Evolutionary conservation across 1,140 invertebrate species (phyloP), one percentile per base, ranked within the genome.

Genomic region (Anagrus nilaparvatae): DNA sequence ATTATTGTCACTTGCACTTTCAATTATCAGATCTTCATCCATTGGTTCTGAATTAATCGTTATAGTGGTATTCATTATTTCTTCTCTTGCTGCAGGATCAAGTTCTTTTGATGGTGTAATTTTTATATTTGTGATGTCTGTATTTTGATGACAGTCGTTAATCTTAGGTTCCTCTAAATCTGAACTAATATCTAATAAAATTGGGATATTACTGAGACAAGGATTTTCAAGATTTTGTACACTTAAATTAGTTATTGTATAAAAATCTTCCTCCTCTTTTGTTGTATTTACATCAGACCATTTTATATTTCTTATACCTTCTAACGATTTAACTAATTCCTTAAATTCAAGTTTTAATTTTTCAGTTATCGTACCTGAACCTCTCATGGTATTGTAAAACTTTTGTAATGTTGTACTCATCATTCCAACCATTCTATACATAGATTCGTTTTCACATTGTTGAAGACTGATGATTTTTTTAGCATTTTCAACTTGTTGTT

Each of bases 271-370:
- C 7, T 45, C 49, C 12, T 51, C 43, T 16, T 41, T 46, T 19
- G 38, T 20, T 17, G 35, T 38, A 35, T 59, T 55, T 5, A 43
- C 41, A 30, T 67, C 62, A 5, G 58, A 63, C 67, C 67, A 74
- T 46, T 62, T 70, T 3, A 73, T 67, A 33, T 58, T 61, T 35
- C 59, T 59, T 14, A 67, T 54, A 2, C 69, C 69, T 46, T 72
- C 64, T 7, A 70, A 50, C 13, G 57, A 53, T 34, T 65, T 63
- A 3, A 68, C 42, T 2, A 70, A 25, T 3, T 66, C 53, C 16
- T 63, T 58, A 10, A 66, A 69, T 29, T 70, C 59, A 3, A 50
- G 23, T 21, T 62, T 60, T 49, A 69, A 58, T 10, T 55, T 47
- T 0, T 60, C 55, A 1, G 67, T 67, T 42, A 67, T 48, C 5